A percentile compares a stretch with the other conserved stretches of the same genome.
Evolutionary conservation across 1,140 invertebrate species (phyloP).

Genomic region (Dendrolimus kikuchii): DNA sequence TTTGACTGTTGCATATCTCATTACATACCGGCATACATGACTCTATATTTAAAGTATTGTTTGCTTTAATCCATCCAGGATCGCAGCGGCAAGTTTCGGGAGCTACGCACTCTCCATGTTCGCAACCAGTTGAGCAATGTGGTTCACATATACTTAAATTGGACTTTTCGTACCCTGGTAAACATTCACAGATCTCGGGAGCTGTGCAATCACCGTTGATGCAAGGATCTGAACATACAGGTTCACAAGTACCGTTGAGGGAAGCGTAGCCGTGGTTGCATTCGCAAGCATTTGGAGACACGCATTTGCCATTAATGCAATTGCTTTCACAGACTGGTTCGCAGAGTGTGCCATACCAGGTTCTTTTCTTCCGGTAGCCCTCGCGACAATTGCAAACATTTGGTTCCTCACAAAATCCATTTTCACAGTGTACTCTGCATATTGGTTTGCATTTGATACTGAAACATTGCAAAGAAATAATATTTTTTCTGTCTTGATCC

Average conservation of each 20-base stretch:
- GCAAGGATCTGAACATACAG: constrained; percentile 16
- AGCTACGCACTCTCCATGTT: neutral
- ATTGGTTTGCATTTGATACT: constrained; percentile 10
- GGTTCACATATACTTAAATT: constrained; percentile 8
- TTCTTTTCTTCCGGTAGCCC: constrained; percentile 33
- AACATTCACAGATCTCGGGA: constrained; percentile 19
- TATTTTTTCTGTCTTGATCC: too few species aligned
- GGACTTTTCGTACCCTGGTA: constrained; percentile 15
- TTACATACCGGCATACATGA: neutral
- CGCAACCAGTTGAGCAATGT: constrained; percentile 2
- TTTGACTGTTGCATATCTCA: neutral
- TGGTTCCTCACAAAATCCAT: constrained; percentile 39
- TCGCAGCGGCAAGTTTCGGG: neutral
- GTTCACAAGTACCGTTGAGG: constrained; percentile 2
- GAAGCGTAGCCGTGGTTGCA: constrained; percentile 65
- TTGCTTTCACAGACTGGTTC: constrained; percentile 10
- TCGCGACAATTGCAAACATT: constrained; percentile 57
- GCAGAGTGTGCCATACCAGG: constrained; percentile 23
- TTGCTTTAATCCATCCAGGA: neutral
- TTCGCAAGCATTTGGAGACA: constrained; percentile 64
- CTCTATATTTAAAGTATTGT: neutral
- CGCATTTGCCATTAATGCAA: constrained; percentile 58
- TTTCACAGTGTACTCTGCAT: constrained; percentile 8
- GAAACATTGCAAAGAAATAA: neutral
- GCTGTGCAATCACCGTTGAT: constrained; percentile 10